A percentile compares a stretch with the other conserved stretches of the same genome.
Evolutionary conservation across 53 echinoderm and acorn worm species (phyloP).

Genomic region (Luidia sarsii): DNA sequence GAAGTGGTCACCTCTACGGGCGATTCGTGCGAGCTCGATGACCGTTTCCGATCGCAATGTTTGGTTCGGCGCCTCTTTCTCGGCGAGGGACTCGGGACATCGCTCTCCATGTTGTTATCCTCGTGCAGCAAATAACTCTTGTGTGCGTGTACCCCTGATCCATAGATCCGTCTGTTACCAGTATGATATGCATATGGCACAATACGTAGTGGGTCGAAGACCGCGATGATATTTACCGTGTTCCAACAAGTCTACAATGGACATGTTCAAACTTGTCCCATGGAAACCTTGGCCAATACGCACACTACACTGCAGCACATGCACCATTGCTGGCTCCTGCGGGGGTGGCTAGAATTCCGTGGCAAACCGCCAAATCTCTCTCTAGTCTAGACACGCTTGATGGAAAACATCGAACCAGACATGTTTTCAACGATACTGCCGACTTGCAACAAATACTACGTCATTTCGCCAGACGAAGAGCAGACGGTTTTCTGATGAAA

Average conservation of each 20-base stretch:
- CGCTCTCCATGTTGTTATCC: slow-evolving; percentile 27
- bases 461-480: slow-evolving; percentile 37
- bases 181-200: slow-evolving; percentile 42
- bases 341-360: slow-evolving; percentile 34
- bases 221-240: slow-evolving; percentile 57
- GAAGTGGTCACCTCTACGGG: slow-evolving; percentile 36
- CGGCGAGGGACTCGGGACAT: not conserved
- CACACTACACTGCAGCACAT: too few species aligned
- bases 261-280: slow-evolving; percentile 55
- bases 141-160: slow-evolving; percentile 24
- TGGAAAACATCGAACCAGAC: slow-evolving; percentile 49
- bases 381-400: slow-evolving; percentile 55
- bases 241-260: slow-evolving; percentile 59
- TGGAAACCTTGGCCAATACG: slow-evolving; percentile 3
- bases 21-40: slow-evolving; percentile 27
- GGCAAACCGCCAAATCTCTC: slow-evolving; percentile 42
- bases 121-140: slow-evolving; percentile 10
- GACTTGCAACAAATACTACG: slow-evolving; percentile 37
- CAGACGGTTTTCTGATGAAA: slow-evolving; percentile 23
- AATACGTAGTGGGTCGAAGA: slow-evolving; percentile 44
- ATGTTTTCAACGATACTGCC: slow-evolving; percentile 49
- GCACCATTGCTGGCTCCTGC: not conserved
- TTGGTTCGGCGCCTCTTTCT: slow-evolving; percentile 34
- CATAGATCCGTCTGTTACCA: slow-evolving; percentile 42
- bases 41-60: slow-evolving; percentile 19